Evolutionary conservation across 2,888 invertebrate genomes (phyloP).

Genomic region (Graphium colonna): DNA sequence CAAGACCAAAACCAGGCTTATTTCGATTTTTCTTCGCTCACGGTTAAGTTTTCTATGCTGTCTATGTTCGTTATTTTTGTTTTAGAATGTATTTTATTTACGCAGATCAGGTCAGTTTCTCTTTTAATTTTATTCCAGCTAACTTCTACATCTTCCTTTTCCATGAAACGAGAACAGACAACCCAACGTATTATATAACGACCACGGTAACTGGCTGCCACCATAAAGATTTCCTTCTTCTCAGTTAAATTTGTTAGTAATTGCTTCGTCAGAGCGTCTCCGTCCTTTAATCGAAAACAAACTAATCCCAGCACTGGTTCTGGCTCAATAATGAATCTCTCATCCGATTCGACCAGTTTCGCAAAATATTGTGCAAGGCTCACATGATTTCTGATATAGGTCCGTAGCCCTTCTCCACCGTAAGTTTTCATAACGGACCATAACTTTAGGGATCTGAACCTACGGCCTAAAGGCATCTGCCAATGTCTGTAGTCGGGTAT

Average conservation of each 20-base stretch:
- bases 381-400: constrained; percentile 87
- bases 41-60: constrained; percentile 47
- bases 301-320: constrained; percentile 90
- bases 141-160: constrained; percentile 85
- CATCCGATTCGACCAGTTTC: constrained; percentile 83
- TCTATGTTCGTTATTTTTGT: constrained; percentile 46
- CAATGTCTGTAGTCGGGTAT: constrained; percentile 86
- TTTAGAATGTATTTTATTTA: constrained; percentile 46
- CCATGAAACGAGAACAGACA: constrained; percentile 87
- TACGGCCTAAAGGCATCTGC: constrained; percentile 92
- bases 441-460: constrained; percentile 94
- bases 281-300: constrained; percentile 91
- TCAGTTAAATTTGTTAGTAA: constrained; percentile 86
- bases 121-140: constrained; percentile 85
- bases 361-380: constrained; percentile 89
- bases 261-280: constrained; percentile 84
- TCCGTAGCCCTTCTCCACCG: constrained; percentile 89
- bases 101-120: constrained; percentile 66
- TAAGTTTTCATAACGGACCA: constrained; percentile 94
- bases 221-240: constrained; percentile 89
- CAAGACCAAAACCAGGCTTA: constrained; percentile 28
- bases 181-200: constrained; percentile 89
- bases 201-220: constrained; percentile 85
- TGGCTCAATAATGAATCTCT: constrained; percentile 88
- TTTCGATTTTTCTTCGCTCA: constrained; percentile 60